Conservation (phyloP, 2,888 invertebrate genomes). For the Neoitamus cyanurus region DNA sequence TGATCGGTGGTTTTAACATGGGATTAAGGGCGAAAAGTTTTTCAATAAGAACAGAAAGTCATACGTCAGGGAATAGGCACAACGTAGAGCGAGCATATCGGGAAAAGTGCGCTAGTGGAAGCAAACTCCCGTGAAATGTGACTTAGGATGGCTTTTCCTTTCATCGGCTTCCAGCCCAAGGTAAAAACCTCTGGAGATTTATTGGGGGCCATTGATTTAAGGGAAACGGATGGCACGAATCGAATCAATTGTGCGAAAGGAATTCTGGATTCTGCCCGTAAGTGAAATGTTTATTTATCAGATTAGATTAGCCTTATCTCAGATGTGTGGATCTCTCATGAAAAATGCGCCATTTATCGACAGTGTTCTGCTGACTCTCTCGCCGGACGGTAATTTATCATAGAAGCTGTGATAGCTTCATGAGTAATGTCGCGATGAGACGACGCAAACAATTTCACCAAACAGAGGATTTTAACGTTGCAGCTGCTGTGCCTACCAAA, state of each 20-base stretch:
- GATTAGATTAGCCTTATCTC: neutral
- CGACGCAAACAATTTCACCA: neutral
- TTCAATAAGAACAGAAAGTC: neutral
- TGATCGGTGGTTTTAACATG: constrained; percentile 5
- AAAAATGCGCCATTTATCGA: neutral
- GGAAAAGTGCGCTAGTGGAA: neutral
- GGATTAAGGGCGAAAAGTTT: neutral
- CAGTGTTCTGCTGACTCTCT: neutral
- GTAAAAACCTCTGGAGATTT: neutral
- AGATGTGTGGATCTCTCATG: neutral
- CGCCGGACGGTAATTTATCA: neutral
- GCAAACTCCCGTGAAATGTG: neutral
- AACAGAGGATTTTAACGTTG: neutral
- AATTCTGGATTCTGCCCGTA: neutral
- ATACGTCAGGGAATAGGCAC: neutral
- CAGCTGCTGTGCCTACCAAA: neutral
- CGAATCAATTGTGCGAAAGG: constrained; percentile 3
- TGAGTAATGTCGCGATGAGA: neutral
- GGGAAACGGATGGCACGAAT: neutral
- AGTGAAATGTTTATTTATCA: constrained; percentile 20
- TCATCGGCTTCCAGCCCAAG: neutral
- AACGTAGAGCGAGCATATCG: neutral
- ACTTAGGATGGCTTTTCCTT: neutral
- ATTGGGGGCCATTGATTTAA: neutral
- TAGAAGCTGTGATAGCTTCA: neutral